Conservation (phyloP, 2,113 vertebrate species). For the Erythrocercus mccallii region DNA sequence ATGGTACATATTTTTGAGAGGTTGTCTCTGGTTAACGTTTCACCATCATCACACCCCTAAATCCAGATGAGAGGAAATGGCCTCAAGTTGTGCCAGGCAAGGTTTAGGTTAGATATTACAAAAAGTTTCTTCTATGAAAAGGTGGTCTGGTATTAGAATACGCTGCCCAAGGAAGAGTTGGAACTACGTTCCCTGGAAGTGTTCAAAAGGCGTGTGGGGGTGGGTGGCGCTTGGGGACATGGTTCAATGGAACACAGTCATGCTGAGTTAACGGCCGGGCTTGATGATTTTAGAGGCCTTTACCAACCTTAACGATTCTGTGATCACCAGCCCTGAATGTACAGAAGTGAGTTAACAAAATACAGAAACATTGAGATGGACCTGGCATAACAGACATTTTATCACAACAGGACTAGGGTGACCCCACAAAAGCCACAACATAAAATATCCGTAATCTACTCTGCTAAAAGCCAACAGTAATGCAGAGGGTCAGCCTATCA, state of each 20-base stretch:
- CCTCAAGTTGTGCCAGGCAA: accelerated
- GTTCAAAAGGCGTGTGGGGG: background rate
- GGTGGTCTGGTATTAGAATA: background rate
- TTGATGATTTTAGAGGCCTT: background rate
- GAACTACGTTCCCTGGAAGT: background rate
- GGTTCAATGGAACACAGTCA: background rate
- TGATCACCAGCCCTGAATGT: background rate
- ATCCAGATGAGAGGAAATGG: background rate
- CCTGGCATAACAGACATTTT: background rate
- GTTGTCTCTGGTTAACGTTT: background rate
- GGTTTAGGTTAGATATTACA: background rate
- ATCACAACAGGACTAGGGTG: background rate
- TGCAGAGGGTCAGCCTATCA: background rate
- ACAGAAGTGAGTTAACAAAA: background rate
- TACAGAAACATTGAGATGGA: background rate
- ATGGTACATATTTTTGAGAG: background rate
- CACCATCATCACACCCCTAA: background rate
- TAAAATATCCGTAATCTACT: background rate
- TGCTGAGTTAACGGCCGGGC: background rate
- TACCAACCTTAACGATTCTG: background rate
- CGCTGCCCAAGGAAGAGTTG: background rate
- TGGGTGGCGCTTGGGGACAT: too few relatives aligned
- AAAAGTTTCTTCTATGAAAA: background rate
- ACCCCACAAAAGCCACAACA: background rate
- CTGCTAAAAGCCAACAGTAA: background rate